Conservation (phyloP, 2,888 invertebrate species). For the Drosophila phalerata region DNA sequence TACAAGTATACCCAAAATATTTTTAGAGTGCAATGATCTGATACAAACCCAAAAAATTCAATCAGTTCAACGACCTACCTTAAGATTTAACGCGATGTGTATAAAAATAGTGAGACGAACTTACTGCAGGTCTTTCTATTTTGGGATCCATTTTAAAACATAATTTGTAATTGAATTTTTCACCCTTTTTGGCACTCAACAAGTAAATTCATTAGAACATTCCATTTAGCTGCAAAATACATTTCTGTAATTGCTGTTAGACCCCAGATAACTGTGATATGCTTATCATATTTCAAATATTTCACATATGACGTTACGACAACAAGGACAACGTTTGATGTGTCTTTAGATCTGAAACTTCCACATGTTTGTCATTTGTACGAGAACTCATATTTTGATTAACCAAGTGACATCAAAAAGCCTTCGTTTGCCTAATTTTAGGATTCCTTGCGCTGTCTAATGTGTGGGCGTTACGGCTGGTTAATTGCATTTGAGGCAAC, state of each 20-base stretch:
- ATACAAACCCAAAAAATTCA: neutral
- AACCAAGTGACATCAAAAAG: constrained; percentile 73
- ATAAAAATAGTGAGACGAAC: constrained; percentile 9
- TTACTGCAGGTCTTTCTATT: constrained; percentile 20
- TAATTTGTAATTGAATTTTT: constrained; percentile 18
- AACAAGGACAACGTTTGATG: constrained; percentile 26
- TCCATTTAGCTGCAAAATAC: constrained; percentile 57
- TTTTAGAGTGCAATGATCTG: constrained; percentile 49
- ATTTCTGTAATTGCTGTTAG: constrained; percentile 62
- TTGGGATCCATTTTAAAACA: neutral
- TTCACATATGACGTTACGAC: constrained; percentile 65
- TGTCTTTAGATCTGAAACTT: neutral
- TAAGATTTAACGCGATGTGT: constrained; percentile 38
- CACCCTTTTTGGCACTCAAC: constrained; percentile 44
- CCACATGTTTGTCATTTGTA: constrained; percentile 9
- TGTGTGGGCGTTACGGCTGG: constrained; percentile 77
- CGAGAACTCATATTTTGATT: constrained; percentile 36
- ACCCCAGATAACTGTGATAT: constrained; percentile 37
- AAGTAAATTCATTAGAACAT: constrained; percentile 79
- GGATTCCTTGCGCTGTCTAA: constrained; percentile 54
- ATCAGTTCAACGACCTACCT: constrained; percentile 71
- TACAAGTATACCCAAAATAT: constrained; percentile 24
- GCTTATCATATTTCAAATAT: constrained; percentile 69
- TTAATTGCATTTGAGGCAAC: constrained; percentile 71
- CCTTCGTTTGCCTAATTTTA: constrained; percentile 37